A percentile compares a stretch with the other conserved stretches of the same genome.
These are phyloP conservation scores for Pygoscelis antarcticus DNA, from an alignment of 2,113 vertebrate species.

Conservation along the genomic window DNA sequence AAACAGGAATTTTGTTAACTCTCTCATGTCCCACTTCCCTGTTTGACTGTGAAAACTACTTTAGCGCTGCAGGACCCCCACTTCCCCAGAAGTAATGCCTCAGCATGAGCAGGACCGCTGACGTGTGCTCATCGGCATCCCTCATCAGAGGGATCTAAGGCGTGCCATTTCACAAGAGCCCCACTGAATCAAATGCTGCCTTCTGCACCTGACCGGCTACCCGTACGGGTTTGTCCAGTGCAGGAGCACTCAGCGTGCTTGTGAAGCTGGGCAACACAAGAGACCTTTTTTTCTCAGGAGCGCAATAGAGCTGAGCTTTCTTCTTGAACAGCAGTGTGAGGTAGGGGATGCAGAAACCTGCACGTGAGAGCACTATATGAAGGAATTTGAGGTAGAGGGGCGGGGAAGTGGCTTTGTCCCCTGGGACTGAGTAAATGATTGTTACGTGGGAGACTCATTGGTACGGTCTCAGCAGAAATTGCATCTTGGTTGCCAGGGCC, in stretches of 20 bases:
- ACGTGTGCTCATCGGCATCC: fast-evolving
- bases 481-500: not conserved
- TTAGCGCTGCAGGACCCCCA: not conserved
- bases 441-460: not conserved
- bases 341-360: not conserved
- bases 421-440: not conserved
- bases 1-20: not conserved
- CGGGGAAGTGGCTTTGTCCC: not conserved
- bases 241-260: not conserved
- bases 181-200: not conserved
- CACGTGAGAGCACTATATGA: not conserved
- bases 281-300: not conserved
- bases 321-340: not conserved
- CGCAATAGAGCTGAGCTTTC: not conserved
- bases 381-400: not conserved
- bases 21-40: not conserved
- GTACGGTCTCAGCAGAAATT: not conserved
- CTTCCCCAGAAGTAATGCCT: not conserved
- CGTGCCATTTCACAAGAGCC: not conserved
- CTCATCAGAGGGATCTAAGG: no score
- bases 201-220: not conserved
- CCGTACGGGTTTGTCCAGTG: fast-evolving
- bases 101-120: not conserved
- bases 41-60: not conserved
- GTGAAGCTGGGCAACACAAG: not conserved